Evolutionary conservation across 1,140 invertebrate genomes (phyloP).

Genomic region (Lethrus apterus): DNA sequence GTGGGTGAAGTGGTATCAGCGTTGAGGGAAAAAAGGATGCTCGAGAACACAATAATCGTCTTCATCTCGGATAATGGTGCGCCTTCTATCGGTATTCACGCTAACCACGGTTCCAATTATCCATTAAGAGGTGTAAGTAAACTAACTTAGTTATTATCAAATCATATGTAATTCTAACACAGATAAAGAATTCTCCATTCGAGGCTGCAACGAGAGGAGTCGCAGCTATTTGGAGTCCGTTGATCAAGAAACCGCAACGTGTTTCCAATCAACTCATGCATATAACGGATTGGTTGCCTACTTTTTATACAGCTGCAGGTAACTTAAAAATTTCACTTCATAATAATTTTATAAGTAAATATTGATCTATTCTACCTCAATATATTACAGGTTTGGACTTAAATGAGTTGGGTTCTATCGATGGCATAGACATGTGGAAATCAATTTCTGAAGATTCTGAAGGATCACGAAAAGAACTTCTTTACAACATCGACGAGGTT

Average conservation of each 20-base stretch:
- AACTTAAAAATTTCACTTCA: slow-evolving; percentile 22
- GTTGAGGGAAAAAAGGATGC: slow-evolving; percentile 56
- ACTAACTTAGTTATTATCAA: slow-evolving; percentile 4
- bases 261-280: slow-evolving; percentile 72
- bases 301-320: slow-evolving; percentile 60
- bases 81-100: slow-evolving; percentile 58
- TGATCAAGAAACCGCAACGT: slow-evolving; percentile 48
- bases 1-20: slow-evolving; percentile 69
- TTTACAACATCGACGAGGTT: slow-evolving; percentile 67
- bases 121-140: slow-evolving; percentile 71
- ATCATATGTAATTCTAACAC: slow-evolving; percentile 5
- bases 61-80: slow-evolving; percentile 79
- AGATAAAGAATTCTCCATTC: slow-evolving; percentile 76
- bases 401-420: slow-evolving; percentile 41
- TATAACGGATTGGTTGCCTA: slow-evolving; percentile 82
- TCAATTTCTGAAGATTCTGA: slow-evolving; percentile 45
- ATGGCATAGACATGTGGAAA: slow-evolving; percentile 67
- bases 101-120: slow-evolving; percentile 80
- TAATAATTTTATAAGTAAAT: background rate
- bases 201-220: slow-evolving; percentile 75
- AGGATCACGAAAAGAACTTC: slow-evolving; percentile 54
- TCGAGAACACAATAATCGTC: slow-evolving; percentile 66
- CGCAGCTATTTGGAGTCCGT: slow-evolving; percentile 72
- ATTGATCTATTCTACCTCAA: background rate
- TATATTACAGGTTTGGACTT: slow-evolving; percentile 25